Conservation (phyloP, 2,113 vertebrate genomes). For the Montifringilla adamsi region DNA sequence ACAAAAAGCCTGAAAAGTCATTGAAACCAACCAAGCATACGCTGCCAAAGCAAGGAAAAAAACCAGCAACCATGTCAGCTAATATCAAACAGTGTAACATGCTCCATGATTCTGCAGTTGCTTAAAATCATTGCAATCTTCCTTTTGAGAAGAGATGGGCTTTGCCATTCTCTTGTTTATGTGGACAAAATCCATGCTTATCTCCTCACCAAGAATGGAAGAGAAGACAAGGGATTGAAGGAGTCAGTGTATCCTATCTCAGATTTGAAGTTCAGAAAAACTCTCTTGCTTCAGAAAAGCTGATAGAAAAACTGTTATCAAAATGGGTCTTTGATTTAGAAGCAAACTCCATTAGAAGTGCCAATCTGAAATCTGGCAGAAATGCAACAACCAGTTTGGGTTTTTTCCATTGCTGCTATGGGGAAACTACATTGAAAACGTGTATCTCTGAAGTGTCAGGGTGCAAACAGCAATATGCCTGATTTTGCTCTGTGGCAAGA, state of each 20-base stretch:
- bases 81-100: background rate
- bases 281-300: background rate
- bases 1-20: background rate
- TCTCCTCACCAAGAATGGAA: background rate
- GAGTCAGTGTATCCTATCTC: background rate
- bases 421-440: background rate
- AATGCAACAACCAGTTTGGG: background rate
- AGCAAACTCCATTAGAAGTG: background rate
- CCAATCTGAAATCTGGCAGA: background rate
- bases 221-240: background rate
- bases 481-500: background rate
- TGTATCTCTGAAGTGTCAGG: background rate
- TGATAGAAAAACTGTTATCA: background rate
- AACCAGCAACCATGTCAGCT: background rate
- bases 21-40: background rate
- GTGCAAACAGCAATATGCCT: background rate
- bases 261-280: background rate
- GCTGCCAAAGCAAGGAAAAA: background rate
- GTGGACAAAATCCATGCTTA: background rate
- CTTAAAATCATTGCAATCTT: background rate
- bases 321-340: background rate
- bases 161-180: background rate
- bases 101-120: background rate
- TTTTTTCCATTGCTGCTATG: background rate
- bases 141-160: background rate